Base-by-base conservation (phyloP, 2,888 invertebrate species). In the Adelognathus sp. region DNA sequence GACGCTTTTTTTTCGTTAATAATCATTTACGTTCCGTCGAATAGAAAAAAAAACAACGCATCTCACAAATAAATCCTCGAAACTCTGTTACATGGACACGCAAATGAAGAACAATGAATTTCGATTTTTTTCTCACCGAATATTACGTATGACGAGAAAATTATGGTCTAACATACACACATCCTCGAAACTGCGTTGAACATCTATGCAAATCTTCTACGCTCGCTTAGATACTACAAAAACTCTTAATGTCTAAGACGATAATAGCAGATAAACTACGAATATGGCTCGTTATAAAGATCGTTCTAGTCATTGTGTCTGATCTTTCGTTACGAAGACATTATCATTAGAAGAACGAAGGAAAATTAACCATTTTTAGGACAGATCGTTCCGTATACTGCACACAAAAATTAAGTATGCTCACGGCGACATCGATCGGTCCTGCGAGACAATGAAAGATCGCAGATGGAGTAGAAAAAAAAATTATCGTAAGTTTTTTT, bases 231-330 rank as follows among this genome's bases (percentile, higher is more conserved):
- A 74, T 18, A 75, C 67, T 75, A 79, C 36, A 39, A 60, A 54
- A 66, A 71, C 29, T 67, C 61, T 75, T 71, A 79, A 72, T 50
- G 9, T 61, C 50, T 60, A 72, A 71, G 75, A 75, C 75, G 71
- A 75, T 75, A 61, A 61, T 72, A 46, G 67, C n/a, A n/a, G 61
- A 72, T 75, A 46, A 79, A 66, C 67, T 72, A 79, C 74, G 18
- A 72, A 58, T 70, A 63, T 75, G 75, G 61, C 61, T 71, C 66
- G 50, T 58, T 54, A 33, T 63, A 7, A 72, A 52, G 39, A 67
- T 60, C 66, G 54, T 46, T 67, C 63, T 52, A 27, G 50, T 33
- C 9, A 21, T 39, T 60, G 46, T 18, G 27, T 63, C 11, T 46
- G 14, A 9, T 16, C 33, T 39, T 31, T 36, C 9, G 52, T 39